phyloP scores from a whole-genome alignment of 2,797 vertebrate genomes.

The Gorsachius magnificus region DNA sequence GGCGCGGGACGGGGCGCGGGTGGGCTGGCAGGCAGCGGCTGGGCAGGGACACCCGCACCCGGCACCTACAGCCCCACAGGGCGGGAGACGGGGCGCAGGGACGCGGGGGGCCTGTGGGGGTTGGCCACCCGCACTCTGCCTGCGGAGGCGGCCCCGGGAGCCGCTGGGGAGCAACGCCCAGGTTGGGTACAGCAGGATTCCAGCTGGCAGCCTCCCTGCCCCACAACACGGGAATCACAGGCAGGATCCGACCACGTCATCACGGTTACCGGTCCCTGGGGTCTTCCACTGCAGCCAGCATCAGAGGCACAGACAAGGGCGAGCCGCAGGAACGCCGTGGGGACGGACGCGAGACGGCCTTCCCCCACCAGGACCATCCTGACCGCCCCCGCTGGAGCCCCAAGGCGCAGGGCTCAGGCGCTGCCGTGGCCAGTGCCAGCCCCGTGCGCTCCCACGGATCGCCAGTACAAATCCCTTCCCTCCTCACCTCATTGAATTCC shows the following conservation, averaged over 20 bases:
- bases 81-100: neutral
- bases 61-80: accelerated
- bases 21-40: neutral
- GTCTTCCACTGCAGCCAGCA: neutral
- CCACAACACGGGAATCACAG: accelerated
- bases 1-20: neutral
- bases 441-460: accelerated
- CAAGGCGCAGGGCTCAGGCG: accelerated
- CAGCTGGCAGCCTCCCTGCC: neutral
- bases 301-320: neutral
- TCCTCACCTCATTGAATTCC: neutral
- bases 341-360: accelerated
- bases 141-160: accelerated
- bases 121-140: neutral
- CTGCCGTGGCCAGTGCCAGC: neutral
- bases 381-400: neutral
- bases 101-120: too few species aligned
- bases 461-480: neutral
- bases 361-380: accelerated
- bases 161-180: accelerated
- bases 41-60: accelerated
- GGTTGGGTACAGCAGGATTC: accelerated
- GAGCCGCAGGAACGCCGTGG: neutral
- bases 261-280: neutral
- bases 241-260: neutral